Base-by-base conservation (phyloP, 2,888 invertebrate genomes). In the Cantharis rufa region DNA sequence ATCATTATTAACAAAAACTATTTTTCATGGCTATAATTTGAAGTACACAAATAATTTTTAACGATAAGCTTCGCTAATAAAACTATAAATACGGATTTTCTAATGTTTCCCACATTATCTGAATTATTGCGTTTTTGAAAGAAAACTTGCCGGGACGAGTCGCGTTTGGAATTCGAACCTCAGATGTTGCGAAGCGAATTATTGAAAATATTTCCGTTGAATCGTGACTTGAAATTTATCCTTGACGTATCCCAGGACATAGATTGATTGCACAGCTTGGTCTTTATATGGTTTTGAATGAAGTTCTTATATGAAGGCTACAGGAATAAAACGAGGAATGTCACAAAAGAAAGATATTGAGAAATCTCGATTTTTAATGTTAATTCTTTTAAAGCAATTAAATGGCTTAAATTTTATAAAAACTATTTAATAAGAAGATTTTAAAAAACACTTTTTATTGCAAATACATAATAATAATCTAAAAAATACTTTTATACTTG, bases 141-240 rank as follows among this genome's bases (percentile, higher is more conserved):
- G 48, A 48, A n/a, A n/a, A 9, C 5, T n/a, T 48, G 48, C 13
- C 10, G 10, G 10, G 27, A 28, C 27, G 27, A 10, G 27, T 10
- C 32, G 32, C 32, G 32, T n/a, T 13, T 5, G 32, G 32, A 32
- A 32, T 48, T 48, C 48, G 48, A 48, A 48, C 48, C 48, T 48
- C 48, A 7, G 48, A n/a, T 48, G n/a, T n/a, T 48, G 48, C 48
- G 48, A 48, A 32, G 32, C 32, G 32, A 32, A 32, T 32, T 32
- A 13, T 32, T 32, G 13, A n/a, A 28, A 16, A 74, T 74, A 71
- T 77, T 77, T 77, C 77, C 74, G 77, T 70, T 28, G 61, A 74
- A 69, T 62, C 74, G 71, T 71, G 72, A 74, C 61, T 64, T 71
- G 70, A 64, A 74, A 62, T 74, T 68, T 63, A 73, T 70, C 74